Evolutionary conservation across 2,113 vertebrate species (phyloP), one percentile per base, ranked within the genome.

Genomic region (Bothrops jararaca): DNA sequence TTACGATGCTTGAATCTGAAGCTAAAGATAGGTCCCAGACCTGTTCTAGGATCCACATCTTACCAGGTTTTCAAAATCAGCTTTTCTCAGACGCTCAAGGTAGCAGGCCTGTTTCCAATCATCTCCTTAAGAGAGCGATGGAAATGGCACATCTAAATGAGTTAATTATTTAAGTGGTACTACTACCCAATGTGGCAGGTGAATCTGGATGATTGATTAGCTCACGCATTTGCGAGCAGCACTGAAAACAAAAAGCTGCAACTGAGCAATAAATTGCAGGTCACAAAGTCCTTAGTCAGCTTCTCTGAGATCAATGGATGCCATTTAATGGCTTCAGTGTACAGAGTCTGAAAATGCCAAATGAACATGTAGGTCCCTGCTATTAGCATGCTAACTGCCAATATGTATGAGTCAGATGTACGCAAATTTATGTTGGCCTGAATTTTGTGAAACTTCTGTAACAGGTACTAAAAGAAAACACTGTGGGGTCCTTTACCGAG

Each of bases 181-280:
- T 80, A 92, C 93, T 95, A 95, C 85, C 88, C 90, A 58, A 39
- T 88, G 74, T 92, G 80, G 85, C 11, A 42, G 53, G 93, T 39
- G 57, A 74, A 24, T 29, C 94, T 89, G 88, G 87, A 58, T 91
- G 56, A 96, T 92, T 52, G 5, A 93, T 93, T 85, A 53, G 80
- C 89, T 96, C 53, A 86, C 64, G 88, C 48, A 57, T 57, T 89
- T 1, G 1, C 89, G 93, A 93, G 92, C 91, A 86, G 86, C 74
- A 53, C 42, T 34, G 60, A 93, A 86, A 48, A 60, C 60, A 42
- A 50, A 92, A 95, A 93, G 52, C 57, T 88, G 89, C 1, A 42
- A 93, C 23, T 48, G 88, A 93, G 95, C 54, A 94, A 91, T 92
- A 96, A 90, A 42, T 80, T 93, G 93, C 34, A 94, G 90, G 9